Conservation (phyloP, 2,797 vertebrate species). For the Anas flavirostris region DNA sequence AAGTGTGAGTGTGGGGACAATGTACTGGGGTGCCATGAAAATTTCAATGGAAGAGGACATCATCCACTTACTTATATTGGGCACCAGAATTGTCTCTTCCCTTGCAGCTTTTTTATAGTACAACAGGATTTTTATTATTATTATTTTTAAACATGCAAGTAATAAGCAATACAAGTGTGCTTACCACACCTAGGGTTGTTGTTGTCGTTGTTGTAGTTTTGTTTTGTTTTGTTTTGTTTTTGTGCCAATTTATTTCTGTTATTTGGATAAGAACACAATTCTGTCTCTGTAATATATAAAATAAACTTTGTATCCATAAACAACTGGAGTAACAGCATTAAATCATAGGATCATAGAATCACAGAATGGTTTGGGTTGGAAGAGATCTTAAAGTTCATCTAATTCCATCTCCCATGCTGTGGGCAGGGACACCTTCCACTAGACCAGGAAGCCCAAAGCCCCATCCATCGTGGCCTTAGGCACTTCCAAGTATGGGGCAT, state of each 20-base stretch:
- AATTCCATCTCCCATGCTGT: too few relatives aligned
- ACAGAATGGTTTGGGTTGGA: too few relatives aligned
- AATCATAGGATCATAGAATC: too few relatives aligned
- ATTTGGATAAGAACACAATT: not conserved
- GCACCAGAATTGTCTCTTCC: not conserved
- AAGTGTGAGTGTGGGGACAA: not conserved
- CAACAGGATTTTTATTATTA: not conserved
- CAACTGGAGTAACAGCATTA: not conserved
- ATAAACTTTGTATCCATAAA: not conserved
- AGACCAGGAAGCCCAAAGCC: too few relatives aligned
- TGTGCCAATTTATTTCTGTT: not conserved
- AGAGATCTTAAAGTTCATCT: too few relatives aligned
- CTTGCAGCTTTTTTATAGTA: not conserved
- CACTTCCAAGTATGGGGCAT: too few relatives aligned
- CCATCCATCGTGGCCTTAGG: too few relatives aligned
- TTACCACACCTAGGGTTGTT: not conserved
- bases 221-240: not conserved
- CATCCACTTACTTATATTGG: not conserved
- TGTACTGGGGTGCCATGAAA: accelerated
- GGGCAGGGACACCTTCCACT: too few relatives aligned
- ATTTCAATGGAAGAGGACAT: not conserved
- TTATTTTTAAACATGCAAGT: not conserved
- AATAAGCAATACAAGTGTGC: not conserved
- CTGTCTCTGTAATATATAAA: not conserved
- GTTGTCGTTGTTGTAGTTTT: not conserved